Conservation (phyloP, 2,113 vertebrate species). For the Passer domesticus region DNA sequence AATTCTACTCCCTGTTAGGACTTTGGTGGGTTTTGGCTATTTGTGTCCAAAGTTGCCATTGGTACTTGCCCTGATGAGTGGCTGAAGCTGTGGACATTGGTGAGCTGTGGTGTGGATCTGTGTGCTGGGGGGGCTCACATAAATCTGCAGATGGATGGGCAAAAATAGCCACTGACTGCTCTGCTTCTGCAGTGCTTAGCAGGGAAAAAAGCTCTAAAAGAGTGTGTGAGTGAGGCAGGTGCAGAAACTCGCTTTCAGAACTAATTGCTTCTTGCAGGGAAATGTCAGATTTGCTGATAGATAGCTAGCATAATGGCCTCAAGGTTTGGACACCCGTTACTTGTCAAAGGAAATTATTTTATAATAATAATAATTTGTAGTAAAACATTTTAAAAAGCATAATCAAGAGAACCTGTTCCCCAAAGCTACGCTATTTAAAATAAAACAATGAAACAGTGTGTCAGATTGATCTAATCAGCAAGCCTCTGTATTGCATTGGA, state of each 20-base stretch:
- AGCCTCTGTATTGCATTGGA: not conserved
- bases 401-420: not conserved
- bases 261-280: not conserved
- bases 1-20: not conserved
- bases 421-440: not conserved
- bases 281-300: not conserved
- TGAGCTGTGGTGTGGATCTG: not conserved
- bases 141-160: not conserved
- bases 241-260: not conserved
- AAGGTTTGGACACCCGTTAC: not conserved
- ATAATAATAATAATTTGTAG: not conserved
- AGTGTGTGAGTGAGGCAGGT: not conserved
- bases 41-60: fast-evolving
- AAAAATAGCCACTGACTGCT: not conserved
- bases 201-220: not conserved
- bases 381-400: not conserved
- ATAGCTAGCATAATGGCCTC: not conserved
- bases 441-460: not conserved
- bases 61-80: not conserved
- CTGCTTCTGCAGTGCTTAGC: not conserved
- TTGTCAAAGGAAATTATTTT: not conserved
- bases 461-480: not conserved
- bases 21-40: not conserved
- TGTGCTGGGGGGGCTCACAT: fast-evolving
- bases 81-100: not conserved